phyloP scores from a whole-genome alignment of 2,113 vertebrate genomes.

The Odocoileus virginianus region DNA sequence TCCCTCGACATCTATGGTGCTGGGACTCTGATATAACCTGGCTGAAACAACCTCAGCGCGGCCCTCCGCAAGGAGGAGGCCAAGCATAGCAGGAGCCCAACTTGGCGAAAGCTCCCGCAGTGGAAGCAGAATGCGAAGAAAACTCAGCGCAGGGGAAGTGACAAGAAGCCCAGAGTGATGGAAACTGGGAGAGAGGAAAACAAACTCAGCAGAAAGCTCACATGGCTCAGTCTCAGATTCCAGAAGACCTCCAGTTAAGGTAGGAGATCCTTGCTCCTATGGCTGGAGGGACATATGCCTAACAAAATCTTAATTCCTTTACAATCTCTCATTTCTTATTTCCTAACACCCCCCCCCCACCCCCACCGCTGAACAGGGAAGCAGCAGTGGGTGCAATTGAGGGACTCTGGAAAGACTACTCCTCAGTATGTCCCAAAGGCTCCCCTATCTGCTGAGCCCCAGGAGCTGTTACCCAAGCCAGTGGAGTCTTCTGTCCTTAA shows the following conservation, averaged over 20 bases:
- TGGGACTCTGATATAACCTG: accelerated
- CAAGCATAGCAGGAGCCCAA: not conserved
- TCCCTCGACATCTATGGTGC: not conserved
- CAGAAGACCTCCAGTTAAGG: not conserved
- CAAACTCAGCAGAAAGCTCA: not conserved
- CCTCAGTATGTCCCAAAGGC: not conserved
- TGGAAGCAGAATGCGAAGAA: not conserved
- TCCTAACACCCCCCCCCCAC: accelerated
- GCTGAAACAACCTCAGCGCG: not conserved
- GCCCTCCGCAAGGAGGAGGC: not conserved
- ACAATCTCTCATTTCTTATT: not conserved
- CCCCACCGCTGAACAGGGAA: not conserved
- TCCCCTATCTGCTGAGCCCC: not conserved
- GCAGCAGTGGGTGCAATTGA: not conserved
- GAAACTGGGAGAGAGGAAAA: not conserved
- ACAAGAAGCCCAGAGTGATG: not conserved
- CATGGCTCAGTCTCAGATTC: not conserved
- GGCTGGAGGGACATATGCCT: not conserved
- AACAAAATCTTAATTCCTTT: no score
- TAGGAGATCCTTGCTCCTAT: not conserved
- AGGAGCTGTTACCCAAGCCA: not conserved
- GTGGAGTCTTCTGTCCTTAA: not conserved
- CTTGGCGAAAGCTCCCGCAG: accelerated
- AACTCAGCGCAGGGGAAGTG: not conserved
- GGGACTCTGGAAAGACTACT: not conserved